A percentile compares a stretch with the other conserved stretches of the same genome.
These are phyloP conservation scores for Plodia interpunctella DNA, from an alignment of 1,140 invertebrate genomes.

Conservation along the genomic window DNA sequence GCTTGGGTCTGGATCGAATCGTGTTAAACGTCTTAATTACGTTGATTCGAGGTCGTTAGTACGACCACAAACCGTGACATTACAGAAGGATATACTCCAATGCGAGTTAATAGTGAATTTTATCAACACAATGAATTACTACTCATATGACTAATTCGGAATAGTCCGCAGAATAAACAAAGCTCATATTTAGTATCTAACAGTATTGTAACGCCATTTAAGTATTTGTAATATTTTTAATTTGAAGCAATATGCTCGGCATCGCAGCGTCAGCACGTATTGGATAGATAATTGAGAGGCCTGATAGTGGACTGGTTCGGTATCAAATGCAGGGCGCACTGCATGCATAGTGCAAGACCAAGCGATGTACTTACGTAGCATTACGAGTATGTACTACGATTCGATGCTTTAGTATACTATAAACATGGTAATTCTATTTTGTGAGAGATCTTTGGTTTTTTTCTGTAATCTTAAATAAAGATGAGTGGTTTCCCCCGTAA, in stretches of 20 bases:
- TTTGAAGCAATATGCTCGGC: background rate
- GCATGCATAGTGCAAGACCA: background rate
- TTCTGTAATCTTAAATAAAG: no score
- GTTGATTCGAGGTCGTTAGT: conserved; percentile 50
- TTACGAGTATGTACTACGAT: no score
- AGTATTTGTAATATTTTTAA: background rate
- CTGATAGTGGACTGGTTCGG: conserved; percentile 41
- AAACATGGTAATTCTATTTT: no score
- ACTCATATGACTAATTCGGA: no score
- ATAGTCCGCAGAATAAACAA: no score
- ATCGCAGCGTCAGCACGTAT: conserved; percentile 25
- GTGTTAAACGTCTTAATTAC: conserved; percentile 71
- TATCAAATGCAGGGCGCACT: conserved; percentile 25
- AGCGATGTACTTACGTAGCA: background rate
- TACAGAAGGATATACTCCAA: background rate
- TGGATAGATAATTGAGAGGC: conserved; percentile 40
- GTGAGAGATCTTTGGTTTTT: no score
- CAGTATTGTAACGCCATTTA: no score
- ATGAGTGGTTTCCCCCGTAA: no score
- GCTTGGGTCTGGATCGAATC: conserved; percentile 68
- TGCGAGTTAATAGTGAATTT: no score
- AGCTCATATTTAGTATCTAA: background rate
- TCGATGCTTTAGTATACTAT: no score
- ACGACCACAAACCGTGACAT: conserved; percentile 11
- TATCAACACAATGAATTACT: no score